Conservation (phyloP, 2,797 vertebrate species). For the Tinamus major region DNA sequence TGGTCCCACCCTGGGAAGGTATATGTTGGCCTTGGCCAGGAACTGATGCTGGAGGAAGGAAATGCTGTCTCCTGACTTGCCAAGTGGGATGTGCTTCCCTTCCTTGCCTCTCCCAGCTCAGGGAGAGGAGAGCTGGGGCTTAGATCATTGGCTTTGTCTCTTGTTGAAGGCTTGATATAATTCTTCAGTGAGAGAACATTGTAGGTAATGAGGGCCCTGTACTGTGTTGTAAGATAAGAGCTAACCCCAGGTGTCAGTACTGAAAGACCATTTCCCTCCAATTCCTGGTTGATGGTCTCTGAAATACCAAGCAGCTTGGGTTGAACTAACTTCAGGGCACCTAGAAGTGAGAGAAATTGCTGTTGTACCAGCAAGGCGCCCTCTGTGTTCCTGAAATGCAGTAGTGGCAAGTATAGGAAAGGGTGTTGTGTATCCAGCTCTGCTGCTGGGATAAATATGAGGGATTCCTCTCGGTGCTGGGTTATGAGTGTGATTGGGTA, state of each 20-base stretch:
- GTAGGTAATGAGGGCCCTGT: background rate
- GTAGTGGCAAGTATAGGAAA: too few relatives aligned
- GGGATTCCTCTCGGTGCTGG: background rate
- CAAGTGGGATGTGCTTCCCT: background rate
- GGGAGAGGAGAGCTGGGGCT: background rate
- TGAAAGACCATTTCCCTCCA: background rate
- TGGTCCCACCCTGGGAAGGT: background rate
- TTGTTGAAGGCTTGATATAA: accelerated
- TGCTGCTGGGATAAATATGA: background rate
- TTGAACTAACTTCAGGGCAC: background rate
- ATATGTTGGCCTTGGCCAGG: background rate
- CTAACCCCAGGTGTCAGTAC: background rate
- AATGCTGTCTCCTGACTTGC: background rate
- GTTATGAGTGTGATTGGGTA: background rate
- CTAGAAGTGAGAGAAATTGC: background rate
- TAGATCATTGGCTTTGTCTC: background rate
- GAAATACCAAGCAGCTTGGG: background rate
- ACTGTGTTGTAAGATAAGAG: accelerated
- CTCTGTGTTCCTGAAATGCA: background rate
- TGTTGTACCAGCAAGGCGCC: too few relatives aligned
- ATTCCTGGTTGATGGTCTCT: background rate
- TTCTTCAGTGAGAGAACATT: accelerated
- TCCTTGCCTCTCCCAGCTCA: background rate
- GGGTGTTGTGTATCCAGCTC: too few relatives aligned
- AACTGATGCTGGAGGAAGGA: background rate